Evolutionary conservation across 2,888 invertebrate species (phyloP).

Genomic region (Chrysomela aeneicollis): DNA sequence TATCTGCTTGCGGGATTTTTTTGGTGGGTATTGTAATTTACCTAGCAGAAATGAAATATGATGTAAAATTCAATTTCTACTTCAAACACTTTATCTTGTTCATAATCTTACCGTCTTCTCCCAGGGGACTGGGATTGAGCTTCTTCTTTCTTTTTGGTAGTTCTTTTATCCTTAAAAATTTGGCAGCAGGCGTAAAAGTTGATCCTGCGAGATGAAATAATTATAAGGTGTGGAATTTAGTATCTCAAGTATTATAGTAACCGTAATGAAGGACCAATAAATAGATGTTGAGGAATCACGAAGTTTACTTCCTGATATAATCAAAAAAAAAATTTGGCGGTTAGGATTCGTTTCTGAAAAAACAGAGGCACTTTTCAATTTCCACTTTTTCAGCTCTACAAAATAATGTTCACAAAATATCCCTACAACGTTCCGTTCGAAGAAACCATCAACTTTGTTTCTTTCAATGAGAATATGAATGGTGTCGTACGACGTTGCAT

Average conservation of each 20-base stretch:
- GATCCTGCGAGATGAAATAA: constrained; percentile 45
- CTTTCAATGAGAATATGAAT: too few species aligned
- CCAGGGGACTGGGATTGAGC: constrained; percentile 47
- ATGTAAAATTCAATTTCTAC: neutral
- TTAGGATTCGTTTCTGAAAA: too few species aligned
- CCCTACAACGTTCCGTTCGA: too few species aligned
- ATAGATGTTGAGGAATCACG: too few species aligned
- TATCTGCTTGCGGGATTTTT: constrained; percentile 58
- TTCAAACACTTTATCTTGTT: neutral
- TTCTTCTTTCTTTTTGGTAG: constrained; percentile 58
- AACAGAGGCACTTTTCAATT: too few species aligned
- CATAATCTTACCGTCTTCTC: constrained; percentile 52
- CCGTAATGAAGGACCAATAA: too few species aligned
- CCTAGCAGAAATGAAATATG: constrained; percentile 53
- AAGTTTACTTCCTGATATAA: too few species aligned
- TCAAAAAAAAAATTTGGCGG: too few species aligned
- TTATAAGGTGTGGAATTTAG: neutral
- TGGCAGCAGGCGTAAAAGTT: constrained; percentile 65
- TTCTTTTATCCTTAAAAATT: constrained; percentile 63
- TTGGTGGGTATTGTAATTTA: constrained; percentile 68
- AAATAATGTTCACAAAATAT: too few species aligned
- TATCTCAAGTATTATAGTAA: neutral
- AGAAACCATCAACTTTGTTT: too few species aligned
- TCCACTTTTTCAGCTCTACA: too few species aligned
- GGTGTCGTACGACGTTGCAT: too few species aligned